phyloP scores from a whole-genome alignment of 2,113 vertebrate species.

The Gambusia affinis region DNA sequence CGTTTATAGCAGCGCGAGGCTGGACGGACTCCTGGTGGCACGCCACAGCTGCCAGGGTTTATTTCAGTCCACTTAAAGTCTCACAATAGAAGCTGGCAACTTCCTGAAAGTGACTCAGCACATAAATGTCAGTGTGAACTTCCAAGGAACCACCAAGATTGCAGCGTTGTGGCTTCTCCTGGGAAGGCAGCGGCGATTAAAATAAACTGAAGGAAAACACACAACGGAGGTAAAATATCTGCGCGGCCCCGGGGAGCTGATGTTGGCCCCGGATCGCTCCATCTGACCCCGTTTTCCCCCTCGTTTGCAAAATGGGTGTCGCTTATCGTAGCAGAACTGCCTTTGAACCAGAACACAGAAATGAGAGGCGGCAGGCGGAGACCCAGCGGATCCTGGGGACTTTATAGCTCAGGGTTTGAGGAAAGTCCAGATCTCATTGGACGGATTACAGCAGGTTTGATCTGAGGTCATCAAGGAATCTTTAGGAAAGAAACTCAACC shows the following conservation, averaged over 20 bases:
- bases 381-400: background rate
- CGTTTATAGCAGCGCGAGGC: background rate
- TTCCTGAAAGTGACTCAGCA: slow-evolving; percentile 34
- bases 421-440: slow-evolving; percentile 13
- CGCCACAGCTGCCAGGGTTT: slow-evolving; percentile 21
- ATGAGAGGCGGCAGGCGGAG: slow-evolving; percentile 15
- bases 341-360: slow-evolving; percentile 61
- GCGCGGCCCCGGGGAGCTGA: slow-evolving; percentile 9
- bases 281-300: slow-evolving; percentile 63
- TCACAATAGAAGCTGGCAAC: slow-evolving; percentile 30
- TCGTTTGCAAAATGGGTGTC: slow-evolving; percentile 56
- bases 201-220: slow-evolving; percentile 63
- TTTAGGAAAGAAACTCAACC: background rate
- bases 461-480: slow-evolving; percentile 3
- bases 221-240: slow-evolving; percentile 35
- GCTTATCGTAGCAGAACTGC: slow-evolving; percentile 55
- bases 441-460: background rate
- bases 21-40: slow-evolving; percentile 25
- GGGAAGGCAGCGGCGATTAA: slow-evolving; percentile 44
- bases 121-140: slow-evolving; percentile 42
- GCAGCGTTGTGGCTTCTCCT: slow-evolving; percentile 46
- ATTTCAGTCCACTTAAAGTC: slow-evolving; percentile 25
- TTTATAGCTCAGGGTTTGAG: slow-evolving; percentile 23
- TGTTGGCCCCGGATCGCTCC: slow-evolving; percentile 26
- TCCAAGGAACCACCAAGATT: slow-evolving; percentile 47